Percentiles rank a stretch among this genome's conserved stretches.
phyloP scores from a whole-genome alignment of 2,113 vertebrate species.

The Polyodon spathula region DNA sequence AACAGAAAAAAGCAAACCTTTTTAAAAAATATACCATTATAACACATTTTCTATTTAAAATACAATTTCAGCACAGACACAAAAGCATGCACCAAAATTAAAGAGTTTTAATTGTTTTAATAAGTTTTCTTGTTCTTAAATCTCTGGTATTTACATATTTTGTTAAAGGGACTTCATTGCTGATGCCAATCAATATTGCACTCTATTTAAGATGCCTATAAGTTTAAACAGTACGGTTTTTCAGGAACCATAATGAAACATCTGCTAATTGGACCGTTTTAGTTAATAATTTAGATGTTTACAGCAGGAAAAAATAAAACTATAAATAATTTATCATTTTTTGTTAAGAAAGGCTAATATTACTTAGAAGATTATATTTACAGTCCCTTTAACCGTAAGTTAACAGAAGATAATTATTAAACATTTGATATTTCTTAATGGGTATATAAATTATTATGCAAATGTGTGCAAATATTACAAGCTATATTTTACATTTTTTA shows the following conservation, averaged over 20 bases:
- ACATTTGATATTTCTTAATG: conserved; percentile 81
- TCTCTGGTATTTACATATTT: conserved; percentile 75
- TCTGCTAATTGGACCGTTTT: conserved; percentile 52
- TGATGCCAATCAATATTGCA: conserved; percentile 83
- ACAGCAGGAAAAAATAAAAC: conserved; percentile 66
- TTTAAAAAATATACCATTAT: conserved; percentile 40
- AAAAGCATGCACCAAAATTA: conserved; percentile 91
- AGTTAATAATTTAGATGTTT: conserved; percentile 85
- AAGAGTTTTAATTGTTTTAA: conserved; percentile 63
- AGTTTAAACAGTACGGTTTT: conserved; percentile 84
- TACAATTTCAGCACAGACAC: conserved; percentile 69
- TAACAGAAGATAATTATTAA: conserved; percentile 91
- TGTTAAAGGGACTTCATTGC: conserved; percentile 98
- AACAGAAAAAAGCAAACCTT: conserved; percentile 26
- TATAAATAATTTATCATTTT: conserved; percentile 87
- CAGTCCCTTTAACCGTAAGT: conserved; percentile 99
- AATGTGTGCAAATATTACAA: conserved; percentile 82
- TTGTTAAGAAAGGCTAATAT: conserved; percentile 81
- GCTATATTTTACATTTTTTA: conserved; percentile 87
- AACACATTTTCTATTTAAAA: conserved; percentile 43
- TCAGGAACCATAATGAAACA: conserved; percentile 72
- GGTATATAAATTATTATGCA: conserved; percentile 92
- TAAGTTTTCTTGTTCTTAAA: conserved; percentile 70
- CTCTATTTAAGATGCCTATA: conserved; percentile 85
- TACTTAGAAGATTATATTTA: conserved; percentile 90